Evolutionary conservation across 1,140 invertebrate genomes (phyloP).

Genomic region (Scaptomyza hsui): DNA sequence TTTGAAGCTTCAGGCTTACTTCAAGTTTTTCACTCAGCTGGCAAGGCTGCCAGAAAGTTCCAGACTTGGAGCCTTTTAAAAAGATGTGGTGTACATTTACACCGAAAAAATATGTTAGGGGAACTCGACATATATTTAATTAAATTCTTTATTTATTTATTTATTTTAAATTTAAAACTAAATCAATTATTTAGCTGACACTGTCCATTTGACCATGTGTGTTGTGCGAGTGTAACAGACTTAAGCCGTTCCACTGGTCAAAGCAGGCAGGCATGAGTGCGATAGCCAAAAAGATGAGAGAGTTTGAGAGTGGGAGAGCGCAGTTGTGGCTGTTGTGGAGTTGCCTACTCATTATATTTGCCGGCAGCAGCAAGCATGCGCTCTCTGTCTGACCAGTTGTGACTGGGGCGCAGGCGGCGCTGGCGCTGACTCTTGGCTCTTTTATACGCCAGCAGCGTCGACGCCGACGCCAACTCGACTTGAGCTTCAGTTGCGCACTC

Average conservation of each 20-base stretch:
- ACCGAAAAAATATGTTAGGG: not conserved
- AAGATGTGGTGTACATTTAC: too few species aligned
- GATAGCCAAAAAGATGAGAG: not conserved
- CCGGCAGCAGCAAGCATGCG: constrained; percentile 74
- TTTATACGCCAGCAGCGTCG: constrained; percentile 35
- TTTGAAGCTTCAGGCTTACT: constrained; percentile 2
- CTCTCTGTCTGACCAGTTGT: constrained; percentile 64
- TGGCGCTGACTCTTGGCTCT: constrained; percentile 59
- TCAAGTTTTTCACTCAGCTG: not conserved
- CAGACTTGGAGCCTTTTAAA: too few species aligned
- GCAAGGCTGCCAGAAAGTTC: not conserved
- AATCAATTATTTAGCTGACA: not conserved
- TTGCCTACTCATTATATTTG: constrained; percentile 20
- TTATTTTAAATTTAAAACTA: not conserved
- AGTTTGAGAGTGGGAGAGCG: constrained; percentile 16
- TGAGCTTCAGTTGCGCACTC: constrained; percentile 47
- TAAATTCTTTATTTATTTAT: not conserved
- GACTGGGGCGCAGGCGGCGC: constrained; percentile 45
- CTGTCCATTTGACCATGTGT: not conserved
- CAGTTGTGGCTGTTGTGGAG: constrained; percentile 15
- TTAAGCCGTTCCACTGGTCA: not conserved
- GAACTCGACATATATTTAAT: not conserved
- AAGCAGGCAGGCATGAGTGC: not conserved
- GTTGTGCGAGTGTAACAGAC: constrained; percentile 32
- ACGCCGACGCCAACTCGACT: constrained; percentile 28